A percentile compares a stretch with the other conserved stretches of the same genome.
Evolutionary conservation across 2,888 invertebrate species (phyloP).

Genomic region (Sinopyrophorus schimmeli): DNA sequence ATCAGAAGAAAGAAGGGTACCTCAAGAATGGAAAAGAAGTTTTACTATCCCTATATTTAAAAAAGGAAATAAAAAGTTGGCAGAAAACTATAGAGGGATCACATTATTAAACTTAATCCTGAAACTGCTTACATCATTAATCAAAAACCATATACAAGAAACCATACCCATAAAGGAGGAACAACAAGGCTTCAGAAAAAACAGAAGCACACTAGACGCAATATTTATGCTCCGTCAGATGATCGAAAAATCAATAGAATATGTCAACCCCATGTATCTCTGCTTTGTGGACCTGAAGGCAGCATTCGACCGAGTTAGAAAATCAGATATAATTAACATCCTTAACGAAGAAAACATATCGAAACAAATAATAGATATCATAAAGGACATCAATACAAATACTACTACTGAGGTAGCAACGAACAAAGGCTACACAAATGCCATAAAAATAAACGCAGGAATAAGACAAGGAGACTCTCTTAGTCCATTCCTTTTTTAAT

Average conservation of each 20-base stretch:
- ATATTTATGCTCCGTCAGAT: conserved; percentile 5
- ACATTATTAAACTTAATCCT: background rate
- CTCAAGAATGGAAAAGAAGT: background rate
- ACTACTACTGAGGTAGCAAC: conserved; percentile 1
- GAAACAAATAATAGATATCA: conserved; percentile 1
- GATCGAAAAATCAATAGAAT: conserved; percentile 1
- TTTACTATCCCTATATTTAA: background rate
- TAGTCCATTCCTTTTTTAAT: background rate
- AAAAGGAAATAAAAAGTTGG: background rate
- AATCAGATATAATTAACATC: conserved; percentile 1
- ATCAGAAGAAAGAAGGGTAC: background rate
- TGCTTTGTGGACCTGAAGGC: background rate
- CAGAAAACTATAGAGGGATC: background rate
- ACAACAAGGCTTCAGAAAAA: background rate
- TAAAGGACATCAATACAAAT: background rate
- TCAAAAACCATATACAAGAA: conserved; percentile 1
- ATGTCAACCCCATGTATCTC: too few species aligned
- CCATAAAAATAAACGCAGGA: background rate
- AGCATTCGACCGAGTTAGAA: background rate
- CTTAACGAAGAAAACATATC: background rate
- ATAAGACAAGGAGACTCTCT: background rate
- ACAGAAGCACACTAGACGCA: conserved; percentile 1
- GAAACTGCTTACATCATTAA: background rate
- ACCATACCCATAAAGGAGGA: background rate
- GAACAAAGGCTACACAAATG: conserved; percentile 3